phyloP scores from a whole-genome alignment of 2,888 invertebrate species.

The Drosophila fulvimacula region DNA sequence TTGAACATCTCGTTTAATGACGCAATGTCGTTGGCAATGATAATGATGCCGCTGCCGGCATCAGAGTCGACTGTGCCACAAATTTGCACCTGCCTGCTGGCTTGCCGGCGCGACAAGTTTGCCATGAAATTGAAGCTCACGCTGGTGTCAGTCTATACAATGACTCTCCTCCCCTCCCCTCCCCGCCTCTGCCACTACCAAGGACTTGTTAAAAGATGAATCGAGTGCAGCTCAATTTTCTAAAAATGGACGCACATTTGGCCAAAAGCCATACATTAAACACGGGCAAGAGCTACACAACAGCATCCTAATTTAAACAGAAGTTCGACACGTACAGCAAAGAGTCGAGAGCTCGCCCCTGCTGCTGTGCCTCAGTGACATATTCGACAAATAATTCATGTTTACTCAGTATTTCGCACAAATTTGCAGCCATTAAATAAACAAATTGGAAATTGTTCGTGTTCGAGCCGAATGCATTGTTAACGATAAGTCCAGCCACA shows the following conservation, averaged over 20 bases:
- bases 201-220: slow-evolving; percentile 22
- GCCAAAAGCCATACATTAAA: slow-evolving; percentile 19
- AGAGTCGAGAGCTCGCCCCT: background rate
- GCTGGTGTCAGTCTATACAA: slow-evolving; percentile 11
- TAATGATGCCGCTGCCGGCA: slow-evolving; percentile 53
- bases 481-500: slow-evolving; percentile 33
- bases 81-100: slow-evolving; percentile 14
- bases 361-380: slow-evolving; percentile 14
- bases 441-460: slow-evolving; percentile 44
- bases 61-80: slow-evolving; percentile 26
- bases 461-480: slow-evolving; percentile 34
- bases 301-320: slow-evolving; percentile 6
- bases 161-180: background rate
- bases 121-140: slow-evolving; percentile 21
- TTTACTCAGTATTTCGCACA: slow-evolving; percentile 53
- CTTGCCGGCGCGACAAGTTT: slow-evolving; percentile 9
- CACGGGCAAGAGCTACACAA: slow-evolving; percentile 8
- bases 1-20: slow-evolving; percentile 67
- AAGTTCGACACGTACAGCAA: slow-evolving; percentile 8
- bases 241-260: slow-evolving; percentile 29
- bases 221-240: slow-evolving; percentile 40
- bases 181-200: background rate
- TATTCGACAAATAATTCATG: slow-evolving; percentile 52
- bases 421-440: slow-evolving; percentile 50
- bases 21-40: slow-evolving; percentile 56